Conservation (phyloP, 2,113 vertebrate species). For the Thamnophis sirtalis region DNA sequence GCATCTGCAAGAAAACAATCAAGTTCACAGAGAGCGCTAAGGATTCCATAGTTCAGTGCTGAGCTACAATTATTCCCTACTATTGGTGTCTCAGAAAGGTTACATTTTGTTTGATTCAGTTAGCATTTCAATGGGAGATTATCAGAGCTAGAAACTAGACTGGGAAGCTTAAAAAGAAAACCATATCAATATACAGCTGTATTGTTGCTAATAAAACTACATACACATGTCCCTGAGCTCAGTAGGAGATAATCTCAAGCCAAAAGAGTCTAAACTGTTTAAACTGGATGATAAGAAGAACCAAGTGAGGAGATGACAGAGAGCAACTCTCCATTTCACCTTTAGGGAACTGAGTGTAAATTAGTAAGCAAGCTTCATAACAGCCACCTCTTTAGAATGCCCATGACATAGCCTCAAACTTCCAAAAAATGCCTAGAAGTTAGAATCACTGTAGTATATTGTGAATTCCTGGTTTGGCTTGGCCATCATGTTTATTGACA, state of each 20-base stretch:
- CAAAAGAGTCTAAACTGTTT: neutral
- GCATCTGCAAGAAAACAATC: neutral
- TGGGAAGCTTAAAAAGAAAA: neutral
- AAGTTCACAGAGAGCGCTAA: neutral
- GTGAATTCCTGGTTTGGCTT: neutral
- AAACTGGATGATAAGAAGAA: neutral
- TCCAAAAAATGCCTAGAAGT: neutral
- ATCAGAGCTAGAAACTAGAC: neutral
- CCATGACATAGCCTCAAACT: neutral
- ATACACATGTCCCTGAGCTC: neutral
- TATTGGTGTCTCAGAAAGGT: neutral
- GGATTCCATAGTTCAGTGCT: neutral
- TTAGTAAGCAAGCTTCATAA: neutral
- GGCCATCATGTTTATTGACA: neutral
- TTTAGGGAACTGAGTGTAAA: neutral
- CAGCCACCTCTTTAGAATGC: neutral
- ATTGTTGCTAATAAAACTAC: neutral
- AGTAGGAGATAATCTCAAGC: neutral
- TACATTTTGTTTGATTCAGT: neutral
- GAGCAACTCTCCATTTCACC: neutral
- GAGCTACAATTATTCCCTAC: neutral
- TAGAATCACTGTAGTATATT: neutral
- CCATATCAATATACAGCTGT: neutral
- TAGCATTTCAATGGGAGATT: neutral
- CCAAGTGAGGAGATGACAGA: neutral